Percentiles rank a stretch among this genome's conserved stretches.
phyloP scores from a whole-genome alignment of 2,888 invertebrate genomes.

The Drosophila prolongata region DNA sequence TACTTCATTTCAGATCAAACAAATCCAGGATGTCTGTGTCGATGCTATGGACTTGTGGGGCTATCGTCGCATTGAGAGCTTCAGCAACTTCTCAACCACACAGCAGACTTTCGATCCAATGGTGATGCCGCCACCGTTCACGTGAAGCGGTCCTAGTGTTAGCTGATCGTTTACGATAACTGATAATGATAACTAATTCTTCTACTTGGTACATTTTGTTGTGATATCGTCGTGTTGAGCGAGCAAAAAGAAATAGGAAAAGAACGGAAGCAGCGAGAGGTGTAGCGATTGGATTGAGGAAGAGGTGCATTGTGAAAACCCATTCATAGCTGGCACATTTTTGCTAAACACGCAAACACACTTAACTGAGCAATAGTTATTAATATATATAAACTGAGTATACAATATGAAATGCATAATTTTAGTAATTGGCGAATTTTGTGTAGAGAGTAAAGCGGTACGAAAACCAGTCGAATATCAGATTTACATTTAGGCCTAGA shows the following conservation, averaged over 20 bases:
- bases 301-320: constrained; percentile 37
- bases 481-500: constrained; percentile 71
- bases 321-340: constrained; percentile 63
- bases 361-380: constrained; percentile 77
- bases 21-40: constrained; percentile 88
- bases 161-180: constrained; percentile 44
- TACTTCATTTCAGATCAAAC: constrained; percentile 71
- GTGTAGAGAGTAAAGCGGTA: constrained; percentile 65
- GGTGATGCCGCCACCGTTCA: constrained; percentile 83
- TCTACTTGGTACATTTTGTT: constrained; percentile 80
- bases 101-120: constrained; percentile 87
- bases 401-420: constrained; percentile 58
- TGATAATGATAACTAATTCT: constrained; percentile 74
- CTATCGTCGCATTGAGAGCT: constrained; percentile 88
- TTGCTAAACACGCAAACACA: constrained; percentile 72
- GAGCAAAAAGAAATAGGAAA: constrained; percentile 62
- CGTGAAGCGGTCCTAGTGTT: constrained; percentile 74
- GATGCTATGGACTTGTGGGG: constrained; percentile 94
- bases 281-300: constrained; percentile 17
- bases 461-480: constrained; percentile 69
- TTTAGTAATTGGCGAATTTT: constrained; percentile 80
- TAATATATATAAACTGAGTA: constrained; percentile 55
- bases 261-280: constrained; percentile 4
- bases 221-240: constrained; percentile 79
- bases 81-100: constrained; percentile 85